These are phyloP conservation scores for Lapara coniferarum DNA, from an alignment of 2,888 invertebrate genomes.

Conservation along the genomic window DNA sequence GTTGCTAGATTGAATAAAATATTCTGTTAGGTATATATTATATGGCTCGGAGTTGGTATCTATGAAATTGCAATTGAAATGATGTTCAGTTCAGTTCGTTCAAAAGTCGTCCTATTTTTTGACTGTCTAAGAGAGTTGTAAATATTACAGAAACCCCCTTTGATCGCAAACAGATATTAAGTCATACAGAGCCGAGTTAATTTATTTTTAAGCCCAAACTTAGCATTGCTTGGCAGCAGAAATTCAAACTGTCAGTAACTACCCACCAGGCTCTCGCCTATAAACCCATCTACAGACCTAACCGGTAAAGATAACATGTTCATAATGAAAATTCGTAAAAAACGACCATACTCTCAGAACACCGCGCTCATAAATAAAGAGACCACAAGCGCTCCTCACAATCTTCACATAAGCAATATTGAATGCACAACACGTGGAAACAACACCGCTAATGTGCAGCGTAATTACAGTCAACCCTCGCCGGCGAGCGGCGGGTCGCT, in stretches of 20 bases:
- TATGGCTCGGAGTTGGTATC: too few relatives aligned
- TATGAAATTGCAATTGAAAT: too few relatives aligned
- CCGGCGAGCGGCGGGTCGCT: constrained; percentile 32
- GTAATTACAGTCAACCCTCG: constrained; percentile 16
- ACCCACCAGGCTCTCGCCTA: too few relatives aligned
- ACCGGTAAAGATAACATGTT: background rate
- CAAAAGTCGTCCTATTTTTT: background rate
- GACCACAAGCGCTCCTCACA: background rate
- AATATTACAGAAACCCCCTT: background rate
- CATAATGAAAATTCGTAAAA: background rate
- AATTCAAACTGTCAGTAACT: too few relatives aligned
- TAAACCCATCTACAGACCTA: too few relatives aligned
- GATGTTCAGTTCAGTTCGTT: too few relatives aligned
- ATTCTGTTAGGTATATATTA: too few relatives aligned
- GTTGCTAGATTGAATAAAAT: too few relatives aligned
- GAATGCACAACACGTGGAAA: constrained; percentile 11
- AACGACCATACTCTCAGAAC: background rate
- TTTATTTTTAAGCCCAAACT: too few relatives aligned
- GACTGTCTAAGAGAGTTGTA: background rate
- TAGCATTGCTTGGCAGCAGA: too few relatives aligned
- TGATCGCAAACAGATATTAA: background rate
- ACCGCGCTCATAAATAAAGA: constrained; percentile 1
- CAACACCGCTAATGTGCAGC: constrained; percentile 14
- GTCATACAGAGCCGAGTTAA: too few relatives aligned
- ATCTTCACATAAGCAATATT: constrained; percentile 15